These are phyloP conservation scores for Scortum barcoo DNA, from an alignment of 2,113 vertebrate species.

Conservation along the genomic window DNA sequence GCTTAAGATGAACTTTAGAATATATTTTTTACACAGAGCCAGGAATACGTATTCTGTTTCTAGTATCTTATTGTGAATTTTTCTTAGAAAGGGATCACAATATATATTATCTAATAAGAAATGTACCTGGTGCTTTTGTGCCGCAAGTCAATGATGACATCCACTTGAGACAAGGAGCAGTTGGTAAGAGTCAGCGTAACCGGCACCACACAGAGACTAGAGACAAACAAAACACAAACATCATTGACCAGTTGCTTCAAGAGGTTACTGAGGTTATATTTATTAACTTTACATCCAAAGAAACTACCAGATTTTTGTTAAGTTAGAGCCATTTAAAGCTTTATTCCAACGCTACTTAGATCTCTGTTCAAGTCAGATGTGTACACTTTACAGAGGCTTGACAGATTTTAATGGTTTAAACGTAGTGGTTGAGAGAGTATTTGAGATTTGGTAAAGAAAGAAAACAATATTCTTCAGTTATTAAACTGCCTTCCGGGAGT, in stretches of 20 bases:
- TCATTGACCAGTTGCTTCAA: not conserved
- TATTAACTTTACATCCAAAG: too few relatives aligned
- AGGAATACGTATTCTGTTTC: too few relatives aligned
- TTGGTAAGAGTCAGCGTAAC: slow-evolving; percentile 95
- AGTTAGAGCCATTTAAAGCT: too few relatives aligned
- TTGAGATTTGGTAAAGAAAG: not conserved
- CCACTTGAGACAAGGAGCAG: slow-evolving; percentile 91
- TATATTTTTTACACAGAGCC: too few relatives aligned
- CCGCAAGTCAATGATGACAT: slow-evolving; percentile 93
- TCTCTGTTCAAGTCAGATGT: too few relatives aligned
- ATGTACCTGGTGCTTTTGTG: slow-evolving; percentile 91
- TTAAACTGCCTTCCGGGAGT: not conserved
- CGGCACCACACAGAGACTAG: slow-evolving; percentile 94
- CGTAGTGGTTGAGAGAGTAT: not conserved
- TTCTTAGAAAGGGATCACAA: too few relatives aligned
- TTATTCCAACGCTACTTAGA: too few relatives aligned
- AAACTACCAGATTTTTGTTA: too few relatives aligned
- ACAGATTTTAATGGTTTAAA: not conserved
- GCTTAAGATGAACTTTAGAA: too few relatives aligned
- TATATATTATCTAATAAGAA: not conserved
- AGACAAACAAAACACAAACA: slow-evolving; percentile 38
- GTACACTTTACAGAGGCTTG: not conserved
- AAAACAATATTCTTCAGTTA: not conserved
- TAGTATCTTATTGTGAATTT: too few relatives aligned
- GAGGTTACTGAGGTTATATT: too few relatives aligned